phyloP scores from a whole-genome alignment of 2,888 invertebrate genomes.

The Torymus aiolomorphi region DNA sequence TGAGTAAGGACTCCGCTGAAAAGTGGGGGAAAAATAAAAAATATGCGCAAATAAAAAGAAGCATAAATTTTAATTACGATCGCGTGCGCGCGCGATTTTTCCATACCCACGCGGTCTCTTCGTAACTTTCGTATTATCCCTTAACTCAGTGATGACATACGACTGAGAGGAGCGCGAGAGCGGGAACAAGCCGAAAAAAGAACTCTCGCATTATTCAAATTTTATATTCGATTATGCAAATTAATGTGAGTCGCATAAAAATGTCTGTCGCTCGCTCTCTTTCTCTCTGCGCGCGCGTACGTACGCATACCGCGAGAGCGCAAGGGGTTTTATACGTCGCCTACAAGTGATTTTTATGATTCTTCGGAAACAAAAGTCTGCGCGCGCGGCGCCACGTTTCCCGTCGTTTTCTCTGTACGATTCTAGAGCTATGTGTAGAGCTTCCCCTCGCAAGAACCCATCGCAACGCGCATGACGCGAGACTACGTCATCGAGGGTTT shows the following conservation, averaged over 20 bases:
- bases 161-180: constrained; percentile 56
- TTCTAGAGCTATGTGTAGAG: background rate
- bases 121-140: constrained; percentile 48
- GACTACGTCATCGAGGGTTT: constrained; percentile 59
- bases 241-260: constrained; percentile 74
- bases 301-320: no score
- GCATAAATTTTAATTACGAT: constrained; percentile 47
- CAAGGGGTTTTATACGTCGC: constrained; percentile 62
- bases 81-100: constrained; percentile 24
- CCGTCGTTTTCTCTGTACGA: constrained; percentile 53
- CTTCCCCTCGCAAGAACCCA: constrained; percentile 13
- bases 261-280: constrained; percentile 68
- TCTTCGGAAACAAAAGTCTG: constrained; percentile 73
- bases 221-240: constrained; percentile 75
- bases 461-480: constrained; percentile 25
- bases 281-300: constrained; percentile 28
- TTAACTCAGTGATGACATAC: constrained; percentile 60
- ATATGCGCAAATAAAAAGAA: constrained; percentile 1
- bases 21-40: background rate
- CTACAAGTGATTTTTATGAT: constrained; percentile 70
- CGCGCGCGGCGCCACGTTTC: constrained; percentile 64
- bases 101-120: constrained; percentile 17
- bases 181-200: constrained; percentile 58
- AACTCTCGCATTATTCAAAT: constrained; percentile 70
- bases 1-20: no score